Evolutionary conservation across 2,113 vertebrate species (phyloP).

Genomic region (Indri indri): DNA sequence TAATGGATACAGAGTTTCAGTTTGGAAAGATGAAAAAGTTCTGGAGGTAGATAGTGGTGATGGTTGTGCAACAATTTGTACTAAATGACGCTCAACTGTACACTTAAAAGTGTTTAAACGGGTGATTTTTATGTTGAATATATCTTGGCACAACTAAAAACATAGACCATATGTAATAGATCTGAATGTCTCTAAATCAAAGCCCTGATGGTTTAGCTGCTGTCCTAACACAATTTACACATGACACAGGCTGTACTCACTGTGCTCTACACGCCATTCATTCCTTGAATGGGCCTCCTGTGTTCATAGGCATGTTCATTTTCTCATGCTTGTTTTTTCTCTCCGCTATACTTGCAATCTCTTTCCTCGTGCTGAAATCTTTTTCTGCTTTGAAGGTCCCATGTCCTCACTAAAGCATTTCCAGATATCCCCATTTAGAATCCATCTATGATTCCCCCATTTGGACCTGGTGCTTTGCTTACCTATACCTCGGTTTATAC

Average conservation of each 20-base stretch:
- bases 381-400: background rate
- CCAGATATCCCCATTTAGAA: background rate
- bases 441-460: background rate
- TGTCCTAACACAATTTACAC: background rate
- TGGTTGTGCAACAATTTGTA: background rate
- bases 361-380: background rate
- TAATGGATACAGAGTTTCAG: background rate
- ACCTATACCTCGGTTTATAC: background rate
- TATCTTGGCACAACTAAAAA: background rate
- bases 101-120: background rate
- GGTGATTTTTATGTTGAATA: background rate
- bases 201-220: background rate
- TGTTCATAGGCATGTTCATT: background rate
- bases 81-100: background rate
- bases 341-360: background rate
- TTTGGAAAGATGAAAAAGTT: background rate
- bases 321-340: background rate
- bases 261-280: background rate
- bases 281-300: background rate
- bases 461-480: background rate
- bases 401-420: background rate
- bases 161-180: background rate
- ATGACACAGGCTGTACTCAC: background rate
- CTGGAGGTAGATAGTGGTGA: background rate
- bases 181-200: background rate